Evolutionary conservation across 2,113 vertebrate genomes (phyloP), one percentile per base, ranked within the genome.

Genomic region (Ictidomys tridecemlineatus): DNA sequence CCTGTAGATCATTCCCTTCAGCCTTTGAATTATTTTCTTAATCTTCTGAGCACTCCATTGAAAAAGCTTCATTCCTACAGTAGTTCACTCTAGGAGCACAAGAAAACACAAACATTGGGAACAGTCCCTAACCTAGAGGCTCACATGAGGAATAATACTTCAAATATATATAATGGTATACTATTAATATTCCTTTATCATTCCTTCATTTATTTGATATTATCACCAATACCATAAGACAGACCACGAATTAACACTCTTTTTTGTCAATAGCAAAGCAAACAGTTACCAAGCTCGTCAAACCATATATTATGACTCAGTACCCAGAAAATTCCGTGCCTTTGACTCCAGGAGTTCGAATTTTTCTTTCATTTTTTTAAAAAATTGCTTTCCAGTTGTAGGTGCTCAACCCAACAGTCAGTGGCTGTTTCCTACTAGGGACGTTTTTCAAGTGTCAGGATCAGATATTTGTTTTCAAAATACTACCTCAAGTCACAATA

Each of bases 21-120:
- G 85, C 20, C 42, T 91, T 80, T 96, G 51, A 92, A 95, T 95
- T 91, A 67, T 95, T 97, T 96, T 84, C 86, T 96, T 93, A 95
- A 87, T 96, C 74, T 94, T 96, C 92, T n/a, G 42, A 89, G 34
- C 72, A 80, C 53, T 93, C 51, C 91, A 24, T 53, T 32, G 85
- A 56, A 93, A 93, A 76, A n/a, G 17, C 22, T 78, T 84, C 34
- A 83, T 76, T 83, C 91, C 83, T 84, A 26, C 20, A 69, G 56
- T 70, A 37, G 78, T 63, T 61, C 86, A 34, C 4, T 70, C 32
- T 34, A 78, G 26, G 70, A 73, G 37, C 12, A 9, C 83, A 42
- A 58, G 20, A 93, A 93, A 89, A 91, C 53, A 69, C 9, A 51
- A 96, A 85, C 5, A 2, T 61, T 22, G 37, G 12, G 56, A 8